Base-by-base conservation (phyloP, 1,140 invertebrate species). In the Scaptomyza montana region DNA sequence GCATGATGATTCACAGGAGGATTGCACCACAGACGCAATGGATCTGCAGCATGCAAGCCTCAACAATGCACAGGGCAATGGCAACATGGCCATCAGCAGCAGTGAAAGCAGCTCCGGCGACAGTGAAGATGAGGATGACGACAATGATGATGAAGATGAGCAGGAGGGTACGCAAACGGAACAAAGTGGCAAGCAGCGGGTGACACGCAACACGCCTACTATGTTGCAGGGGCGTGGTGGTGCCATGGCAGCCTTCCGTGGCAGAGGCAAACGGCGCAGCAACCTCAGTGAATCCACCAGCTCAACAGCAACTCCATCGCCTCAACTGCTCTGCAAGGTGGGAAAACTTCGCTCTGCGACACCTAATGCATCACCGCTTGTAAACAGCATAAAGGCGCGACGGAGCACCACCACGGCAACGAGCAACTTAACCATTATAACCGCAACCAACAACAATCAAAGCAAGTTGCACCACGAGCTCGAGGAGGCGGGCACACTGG, bases 11-110 rank as follows among this genome's bases (percentile, higher is more conserved):
- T 68, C 75, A 36, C 69, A 76, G 12, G 81, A 78, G 28, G 80
- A 84, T n/a, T 82, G 80, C 64, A 84, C 82, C 12, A 87, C 79
- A 6, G 84, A 86, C 50, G 82, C 82, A 21, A 78, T 86, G 78
- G 82, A 86, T 46, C 28, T 89, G 71, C 78, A 82, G 47, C 72
- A 87, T 16, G 67, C 75, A 9, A 77, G 55, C 47, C 47, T 80
- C 2, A 77, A 84, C 28, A 71, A 78, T 9, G 49, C 45, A 2
- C 66, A 84, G 30, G 78, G 76, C 12, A 87, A 80, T 68, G 84
- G 89, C 51, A 82, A 84, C 62, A 86, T 80, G 77, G 71, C 80
- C 53, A 74, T 76, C 25, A 85, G 84, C 46, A 86, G 82, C 60
- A 76, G 80, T 53, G 68, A 67, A 0, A 78, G 80, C 30, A 82